Evolutionary conservation across 2,113 vertebrate genomes (phyloP).

Genomic region (Odobenus rosmarus): DNA sequence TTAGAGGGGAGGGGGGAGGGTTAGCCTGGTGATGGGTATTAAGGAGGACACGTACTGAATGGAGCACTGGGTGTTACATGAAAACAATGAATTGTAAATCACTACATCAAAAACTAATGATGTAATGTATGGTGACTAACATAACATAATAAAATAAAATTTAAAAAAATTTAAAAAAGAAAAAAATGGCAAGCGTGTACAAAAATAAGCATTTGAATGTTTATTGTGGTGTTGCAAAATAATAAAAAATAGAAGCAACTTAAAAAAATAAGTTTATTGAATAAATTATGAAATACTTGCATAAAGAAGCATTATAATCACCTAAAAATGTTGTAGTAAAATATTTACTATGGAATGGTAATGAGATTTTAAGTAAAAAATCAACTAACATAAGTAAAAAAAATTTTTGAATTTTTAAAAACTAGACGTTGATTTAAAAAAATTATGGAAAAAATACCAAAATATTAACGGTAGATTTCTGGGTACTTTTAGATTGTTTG

Average conservation of each 20-base stretch:
- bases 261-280: not conserved
- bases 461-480: not conserved
- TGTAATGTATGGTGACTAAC: no score
- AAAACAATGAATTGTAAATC: no score
- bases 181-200: not conserved
- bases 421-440: not conserved
- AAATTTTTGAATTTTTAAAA: not conserved
- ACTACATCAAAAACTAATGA: no score
- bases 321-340: not conserved
- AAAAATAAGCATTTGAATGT: not conserved
- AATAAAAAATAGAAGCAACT: not conserved
- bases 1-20: no score
- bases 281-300: not conserved
- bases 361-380: not conserved
- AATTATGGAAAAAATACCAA: not conserved
- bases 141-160: no score
- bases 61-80: no score
- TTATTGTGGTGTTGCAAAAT: not conserved
- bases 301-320: not conserved
- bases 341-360: not conserved
- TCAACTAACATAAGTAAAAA: not conserved
- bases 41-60: no score
- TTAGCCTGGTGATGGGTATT: no score
- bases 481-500: not conserved
- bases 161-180: not conserved